Evolutionary conservation across 2,888 invertebrate species (phyloP).

Genomic region (Drosophila conformis): DNA sequence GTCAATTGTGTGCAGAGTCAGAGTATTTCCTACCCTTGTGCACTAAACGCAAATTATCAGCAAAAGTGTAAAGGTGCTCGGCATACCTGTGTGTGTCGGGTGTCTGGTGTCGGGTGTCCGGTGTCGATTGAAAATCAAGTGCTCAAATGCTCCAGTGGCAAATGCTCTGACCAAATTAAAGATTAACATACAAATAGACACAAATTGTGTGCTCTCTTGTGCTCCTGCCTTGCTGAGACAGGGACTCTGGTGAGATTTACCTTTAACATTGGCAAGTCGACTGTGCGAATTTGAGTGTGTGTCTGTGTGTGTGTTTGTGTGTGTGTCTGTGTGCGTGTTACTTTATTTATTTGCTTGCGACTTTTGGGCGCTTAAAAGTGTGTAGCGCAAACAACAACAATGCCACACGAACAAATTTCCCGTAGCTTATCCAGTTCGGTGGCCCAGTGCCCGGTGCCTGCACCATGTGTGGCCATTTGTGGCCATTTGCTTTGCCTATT

Average conservation of each 20-base stretch:
- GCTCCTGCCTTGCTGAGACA: not conserved
- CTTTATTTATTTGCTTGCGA: conserved; percentile 45
- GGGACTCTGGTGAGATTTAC: conserved; percentile 12
- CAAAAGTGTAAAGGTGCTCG: not conserved
- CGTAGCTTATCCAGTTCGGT: conserved; percentile 34
- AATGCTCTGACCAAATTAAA: conserved; percentile 19
- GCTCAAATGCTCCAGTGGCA: not conserved
- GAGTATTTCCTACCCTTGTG: conserved; percentile 10
- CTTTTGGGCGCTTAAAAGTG: conserved; percentile 56
- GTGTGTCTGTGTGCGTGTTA: conserved; percentile 15
- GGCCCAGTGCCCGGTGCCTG: not conserved
- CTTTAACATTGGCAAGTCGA: conserved; percentile 18
- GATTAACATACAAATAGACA: conserved; percentile 16
- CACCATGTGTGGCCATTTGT: conserved; percentile 47
- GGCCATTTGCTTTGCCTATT: conserved; percentile 49
- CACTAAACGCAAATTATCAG: not conserved
- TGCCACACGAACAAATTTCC: conserved; percentile 1
- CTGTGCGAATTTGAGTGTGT: not conserved
- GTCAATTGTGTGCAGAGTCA: not conserved
- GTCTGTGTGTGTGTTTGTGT: not conserved
- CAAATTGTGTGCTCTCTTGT: not conserved
- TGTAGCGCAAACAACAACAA: conserved; percentile 23
- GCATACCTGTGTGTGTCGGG: conserved; percentile 11
- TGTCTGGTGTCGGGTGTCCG: not conserved
- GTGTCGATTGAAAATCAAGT: conserved; percentile 13